Conservation (phyloP, 2,797 vertebrate genomes). For the Lutjanus campechanus region DNA sequence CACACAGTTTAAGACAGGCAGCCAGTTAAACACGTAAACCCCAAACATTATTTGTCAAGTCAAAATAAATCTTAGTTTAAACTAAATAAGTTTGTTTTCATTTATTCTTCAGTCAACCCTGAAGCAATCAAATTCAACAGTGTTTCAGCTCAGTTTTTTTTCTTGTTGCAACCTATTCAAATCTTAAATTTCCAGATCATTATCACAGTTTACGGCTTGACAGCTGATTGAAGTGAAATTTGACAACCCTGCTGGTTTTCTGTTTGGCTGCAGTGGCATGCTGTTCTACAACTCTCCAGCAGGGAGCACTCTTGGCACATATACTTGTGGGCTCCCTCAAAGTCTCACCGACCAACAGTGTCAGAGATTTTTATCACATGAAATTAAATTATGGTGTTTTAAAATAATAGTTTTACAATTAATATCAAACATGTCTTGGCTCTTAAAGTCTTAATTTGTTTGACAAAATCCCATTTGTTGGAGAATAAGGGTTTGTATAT, state of each 20-base stretch:
- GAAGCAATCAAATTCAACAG: constrained; percentile 14
- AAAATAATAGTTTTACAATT: constrained; percentile 43
- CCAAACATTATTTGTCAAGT: background rate
- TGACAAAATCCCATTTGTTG: background rate
- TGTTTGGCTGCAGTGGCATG: constrained; percentile 23
- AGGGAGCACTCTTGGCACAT: constrained; percentile 87
- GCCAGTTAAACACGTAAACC: background rate
- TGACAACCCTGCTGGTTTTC: constrained; percentile 39
- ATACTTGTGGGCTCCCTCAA: constrained; percentile 27
- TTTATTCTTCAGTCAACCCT: constrained; percentile 5
- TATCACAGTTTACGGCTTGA: constrained; percentile 46
- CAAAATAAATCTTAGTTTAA: constrained; percentile 6
- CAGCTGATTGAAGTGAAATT: constrained; percentile 55
- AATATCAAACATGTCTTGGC: constrained; percentile 32
- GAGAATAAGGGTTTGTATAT: background rate
- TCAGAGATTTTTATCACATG: constrained; percentile 46
- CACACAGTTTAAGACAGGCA: background rate
- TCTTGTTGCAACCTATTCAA: background rate
- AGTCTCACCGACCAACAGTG: constrained; percentile 17
- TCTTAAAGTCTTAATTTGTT: constrained; percentile 37
- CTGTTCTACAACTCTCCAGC: constrained; percentile 68
- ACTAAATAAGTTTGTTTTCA: background rate
- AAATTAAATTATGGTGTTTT: constrained; percentile 49
- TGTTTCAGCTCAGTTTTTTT: constrained; percentile 18
- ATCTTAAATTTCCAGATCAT: constrained; percentile 32